A percentile compares a stretch with the other conserved stretches of the same genome.
phyloP scores from a whole-genome alignment of 2,797 vertebrate genomes.

The Semaprochilodus insignis region DNA sequence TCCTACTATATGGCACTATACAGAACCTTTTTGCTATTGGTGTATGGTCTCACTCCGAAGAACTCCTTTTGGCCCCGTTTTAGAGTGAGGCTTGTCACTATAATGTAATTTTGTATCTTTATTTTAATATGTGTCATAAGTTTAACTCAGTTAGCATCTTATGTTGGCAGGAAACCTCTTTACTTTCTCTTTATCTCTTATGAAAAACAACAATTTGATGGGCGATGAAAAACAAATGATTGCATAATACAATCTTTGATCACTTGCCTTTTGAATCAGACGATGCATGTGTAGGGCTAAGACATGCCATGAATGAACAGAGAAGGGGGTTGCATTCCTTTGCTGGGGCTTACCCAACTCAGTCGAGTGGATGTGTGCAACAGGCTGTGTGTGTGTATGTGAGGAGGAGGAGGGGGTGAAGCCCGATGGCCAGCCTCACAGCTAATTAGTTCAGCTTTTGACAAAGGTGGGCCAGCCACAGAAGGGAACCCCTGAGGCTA shows the following conservation, averaged over 20 bases:
- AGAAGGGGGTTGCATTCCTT: slow-evolving; percentile 79
- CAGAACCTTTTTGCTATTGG: too few relatives aligned
- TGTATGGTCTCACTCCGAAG: too few relatives aligned
- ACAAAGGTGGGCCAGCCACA: slow-evolving; percentile 89
- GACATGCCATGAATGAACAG: slow-evolving; percentile 56
- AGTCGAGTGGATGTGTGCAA: slow-evolving; percentile 56
- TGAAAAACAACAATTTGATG: background rate
- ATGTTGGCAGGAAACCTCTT: background rate
- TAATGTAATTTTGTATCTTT: too few relatives aligned
- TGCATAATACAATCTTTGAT: slow-evolving; percentile 29
- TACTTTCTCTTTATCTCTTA: background rate
- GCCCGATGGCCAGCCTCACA: slow-evolving; percentile 77
- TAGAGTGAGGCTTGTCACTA: too few relatives aligned
- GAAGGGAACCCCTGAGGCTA: slow-evolving; percentile 80
- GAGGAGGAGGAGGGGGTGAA: slow-evolving; percentile 66
- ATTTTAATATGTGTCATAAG: too few relatives aligned
- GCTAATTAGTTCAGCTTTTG: slow-evolving; percentile 88
- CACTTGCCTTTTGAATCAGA: slow-evolving; percentile 13
- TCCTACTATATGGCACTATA: too few relatives aligned
- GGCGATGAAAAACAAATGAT: slow-evolving; percentile 17
- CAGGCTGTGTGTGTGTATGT: slow-evolving; percentile 60
- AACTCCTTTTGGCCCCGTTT: too few relatives aligned
- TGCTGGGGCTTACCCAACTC: slow-evolving; percentile 70
- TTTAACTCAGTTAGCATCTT: too few relatives aligned
- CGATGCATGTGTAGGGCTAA: slow-evolving; percentile 40